Evolutionary conservation across 2,113 vertebrate species (phyloP), one percentile per base, ranked within the genome.

Genomic region (Callaeas wilsoni): DNA sequence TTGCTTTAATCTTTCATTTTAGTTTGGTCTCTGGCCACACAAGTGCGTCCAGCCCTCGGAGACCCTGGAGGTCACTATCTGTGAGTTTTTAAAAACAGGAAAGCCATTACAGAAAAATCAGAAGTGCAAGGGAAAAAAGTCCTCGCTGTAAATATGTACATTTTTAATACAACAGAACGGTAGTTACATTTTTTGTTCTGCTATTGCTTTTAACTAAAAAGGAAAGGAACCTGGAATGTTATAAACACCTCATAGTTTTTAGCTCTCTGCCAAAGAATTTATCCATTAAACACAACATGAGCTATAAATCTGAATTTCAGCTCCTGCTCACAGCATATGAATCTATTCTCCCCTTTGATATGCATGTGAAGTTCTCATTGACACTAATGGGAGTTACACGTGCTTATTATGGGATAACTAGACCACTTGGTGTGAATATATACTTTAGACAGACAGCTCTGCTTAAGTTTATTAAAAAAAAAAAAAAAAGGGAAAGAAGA

Each of bases 251-350:
- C 75, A 0, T 53, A 95, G 93, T 97, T 97, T 97, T 96, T 87
- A 97, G 96, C 75, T 95, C 90, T 96, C 84, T 96, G 95, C 93
- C 96, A 97, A 97, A 97, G 96, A 97, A 96, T 97, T 94, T 96
- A 97, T 95, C 96, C 97, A 97, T 98, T 98, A 97, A 98, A 97
- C 37, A 55, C 96, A 97, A 96, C 79, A 74, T 65, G 93, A 96
- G 94, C 94, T 93, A 93, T 97, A 98, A 97, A 98, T 97, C 97
- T 97, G 96, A 97, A 97, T 97, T 97, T 97, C 95, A 96, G 94
- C 96, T 97, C 90, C 92, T 93, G 94, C 96, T 96, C 90, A 53
- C 84, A 96, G 96, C 82, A 55, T 93, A 96, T 90, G 94, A 97
- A 96, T 97, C 97, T 97, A 41, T 97, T 97, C 96, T 96, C 64